phyloP scores from a whole-genome alignment of 2,113 vertebrate genomes.

The Albula glossodonta region DNA sequence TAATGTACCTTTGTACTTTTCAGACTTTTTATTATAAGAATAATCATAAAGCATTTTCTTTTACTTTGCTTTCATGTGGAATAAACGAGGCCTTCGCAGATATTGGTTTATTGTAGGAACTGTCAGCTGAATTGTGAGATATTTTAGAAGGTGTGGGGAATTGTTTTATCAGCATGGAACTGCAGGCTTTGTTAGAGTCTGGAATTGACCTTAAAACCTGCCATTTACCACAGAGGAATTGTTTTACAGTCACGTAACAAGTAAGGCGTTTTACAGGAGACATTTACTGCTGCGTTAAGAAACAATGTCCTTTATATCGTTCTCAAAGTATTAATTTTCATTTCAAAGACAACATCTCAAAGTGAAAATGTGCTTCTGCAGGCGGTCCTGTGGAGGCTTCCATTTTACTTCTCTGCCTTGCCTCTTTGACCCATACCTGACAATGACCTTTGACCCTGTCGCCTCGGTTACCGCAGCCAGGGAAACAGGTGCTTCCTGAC shows the following conservation, averaged over 20 bases:
- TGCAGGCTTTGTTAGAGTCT: not conserved
- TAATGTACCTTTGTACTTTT: too few species aligned
- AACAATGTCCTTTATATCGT: not conserved
- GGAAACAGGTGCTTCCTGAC: constrained; percentile 69
- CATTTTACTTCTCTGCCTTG: not conserved
- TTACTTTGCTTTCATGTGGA: not conserved
- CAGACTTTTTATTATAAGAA: too few species aligned
- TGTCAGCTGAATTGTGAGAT: not conserved
- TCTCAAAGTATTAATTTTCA: not conserved
- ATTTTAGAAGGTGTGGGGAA: not conserved
- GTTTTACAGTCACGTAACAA: too few species aligned
- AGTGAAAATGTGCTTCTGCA: not conserved
- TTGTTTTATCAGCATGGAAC: not conserved
- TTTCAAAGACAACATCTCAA: not conserved
- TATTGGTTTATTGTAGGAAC: not conserved
- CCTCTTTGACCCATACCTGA: not conserved
- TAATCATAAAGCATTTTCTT: not conserved
- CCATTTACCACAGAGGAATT: not conserved
- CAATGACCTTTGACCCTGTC: not conserved
- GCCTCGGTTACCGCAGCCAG: not conserved
- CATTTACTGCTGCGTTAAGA: not conserved
- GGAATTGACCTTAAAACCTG: not conserved
- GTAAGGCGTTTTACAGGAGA: not conserved
- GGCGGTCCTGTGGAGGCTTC: not conserved
- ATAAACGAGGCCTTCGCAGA: not conserved